Base-by-base conservation (phyloP, 2,113 vertebrate genomes). In the Psittacus erithacus region DNA sequence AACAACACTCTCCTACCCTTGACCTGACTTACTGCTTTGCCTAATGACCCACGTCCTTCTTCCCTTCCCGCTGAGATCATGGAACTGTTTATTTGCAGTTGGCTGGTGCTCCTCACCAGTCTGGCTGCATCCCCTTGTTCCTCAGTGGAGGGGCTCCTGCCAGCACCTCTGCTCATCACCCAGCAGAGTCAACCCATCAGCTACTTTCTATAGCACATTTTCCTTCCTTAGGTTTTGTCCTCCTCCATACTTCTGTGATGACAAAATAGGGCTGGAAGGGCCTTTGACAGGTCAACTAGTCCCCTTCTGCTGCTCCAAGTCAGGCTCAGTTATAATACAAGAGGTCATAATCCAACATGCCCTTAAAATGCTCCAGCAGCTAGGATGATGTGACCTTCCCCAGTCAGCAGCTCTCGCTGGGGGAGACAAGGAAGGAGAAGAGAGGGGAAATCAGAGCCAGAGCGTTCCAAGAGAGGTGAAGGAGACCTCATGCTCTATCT, bases 1-100 rank as follows among this genome's bases (percentile, higher is more conserved):
- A 78, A 2, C 1, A 75, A 84, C 65, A 64, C 24, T 52, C 63
- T 86, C 55, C 83, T 86, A 64, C 14, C 69, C 80, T 63, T 95
- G 89, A 95, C 86, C 86, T 41, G 88, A 91, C 24, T 10, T 50
- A 41, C 65, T 87, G 74, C 81, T 93, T 91, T 96, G 88, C 94
- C 75, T 82, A 90, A 94, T 65, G 93, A 91, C 82, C 87, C 78
- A 71, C 1, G 3, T 92, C 82, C 78, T 81, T 74, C 69, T 82
- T 84, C 70, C 60, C 68, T 59, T 92, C 68, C 82, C 1, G 2
- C 46, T 82, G 81, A 89, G 90, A 68, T 85, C 65, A 89, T 49
- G 74, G 81, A 93, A 86, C 43, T 60, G 65, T 64, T 82, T 87
- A 63, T 29, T 70, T 64, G 70, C 57, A 76, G 74, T 20, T 96